These are phyloP conservation scores for Pseudochirops corinnae DNA, from an alignment of 2,797 vertebrate species.

Conservation along the genomic window DNA sequence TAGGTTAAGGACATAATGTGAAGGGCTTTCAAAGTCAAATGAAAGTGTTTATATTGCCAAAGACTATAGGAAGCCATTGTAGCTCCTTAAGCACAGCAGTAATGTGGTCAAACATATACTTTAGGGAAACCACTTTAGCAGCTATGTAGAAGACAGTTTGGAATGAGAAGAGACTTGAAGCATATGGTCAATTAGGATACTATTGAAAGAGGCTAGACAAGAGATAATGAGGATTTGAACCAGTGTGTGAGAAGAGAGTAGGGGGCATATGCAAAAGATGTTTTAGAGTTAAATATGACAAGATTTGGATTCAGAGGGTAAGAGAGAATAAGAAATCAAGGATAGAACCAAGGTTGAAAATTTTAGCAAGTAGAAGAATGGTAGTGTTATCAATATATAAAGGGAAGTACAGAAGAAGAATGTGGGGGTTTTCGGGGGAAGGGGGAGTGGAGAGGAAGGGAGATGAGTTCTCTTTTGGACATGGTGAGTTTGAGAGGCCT, in stretches of 20 bases:
- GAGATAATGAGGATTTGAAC: not conserved
- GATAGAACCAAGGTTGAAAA: not conserved
- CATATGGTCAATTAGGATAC: not conserved
- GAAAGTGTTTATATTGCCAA: not conserved
- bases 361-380: not conserved
- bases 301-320: not conserved
- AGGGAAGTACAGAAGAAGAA: not conserved
- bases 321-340: not conserved
- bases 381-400: not conserved
- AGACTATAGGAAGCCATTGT: not conserved
- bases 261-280: not conserved
- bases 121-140: not conserved
- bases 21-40: not conserved
- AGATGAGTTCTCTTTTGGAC: not conserved
- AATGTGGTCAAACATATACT: not conserved
- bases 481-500: not conserved
- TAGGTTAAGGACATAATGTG: not conserved
- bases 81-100: not conserved
- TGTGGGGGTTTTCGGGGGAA: not conserved
- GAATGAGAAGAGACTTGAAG: not conserved
- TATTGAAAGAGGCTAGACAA: not conserved
- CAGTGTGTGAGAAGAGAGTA: not conserved
- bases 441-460: not conserved
- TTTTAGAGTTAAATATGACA: not conserved
- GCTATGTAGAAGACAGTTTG: not conserved